These are phyloP conservation scores for Empidonax traillii DNA, from an alignment of 2,113 vertebrate species.

Conservation along the genomic window DNA sequence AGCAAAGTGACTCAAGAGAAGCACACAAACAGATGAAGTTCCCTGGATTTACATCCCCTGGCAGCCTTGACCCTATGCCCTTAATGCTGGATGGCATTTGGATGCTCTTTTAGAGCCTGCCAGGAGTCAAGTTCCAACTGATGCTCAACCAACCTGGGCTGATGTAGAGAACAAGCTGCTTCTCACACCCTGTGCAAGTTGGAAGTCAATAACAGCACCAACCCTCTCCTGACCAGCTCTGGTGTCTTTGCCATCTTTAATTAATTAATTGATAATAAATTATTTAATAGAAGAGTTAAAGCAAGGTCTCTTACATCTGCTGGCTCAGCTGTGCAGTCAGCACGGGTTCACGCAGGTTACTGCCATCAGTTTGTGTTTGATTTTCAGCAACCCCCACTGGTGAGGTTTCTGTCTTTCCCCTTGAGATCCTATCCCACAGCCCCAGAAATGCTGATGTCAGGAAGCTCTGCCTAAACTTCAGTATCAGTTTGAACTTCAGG, in stretches of 20 bases:
- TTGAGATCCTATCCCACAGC: background rate
- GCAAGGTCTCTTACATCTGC: background rate
- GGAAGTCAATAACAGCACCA: background rate
- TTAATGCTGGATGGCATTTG: background rate
- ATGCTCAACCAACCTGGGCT: background rate
- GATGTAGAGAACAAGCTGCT: background rate
- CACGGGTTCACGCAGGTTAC: background rate
- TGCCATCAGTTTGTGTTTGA: background rate
- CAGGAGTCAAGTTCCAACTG: background rate
- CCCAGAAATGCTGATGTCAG: background rate
- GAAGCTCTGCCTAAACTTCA: background rate
- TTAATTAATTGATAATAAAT: background rate
- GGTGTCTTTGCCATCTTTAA: background rate
- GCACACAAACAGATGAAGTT: background rate
- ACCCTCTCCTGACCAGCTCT: background rate
- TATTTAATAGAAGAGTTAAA: background rate
- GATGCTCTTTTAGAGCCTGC: background rate
- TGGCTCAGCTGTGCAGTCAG: background rate
- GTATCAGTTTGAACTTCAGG: background rate
- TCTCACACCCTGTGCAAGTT: background rate
- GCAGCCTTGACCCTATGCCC: background rate
- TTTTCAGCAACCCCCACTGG: background rate
- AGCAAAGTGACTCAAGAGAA: slow-evolving; percentile 10
- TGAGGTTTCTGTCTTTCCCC: background rate
- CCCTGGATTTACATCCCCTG: background rate